Evolutionary conservation across 2,113 vertebrate species (phyloP).

Genomic region (Mobula hypostoma): DNA sequence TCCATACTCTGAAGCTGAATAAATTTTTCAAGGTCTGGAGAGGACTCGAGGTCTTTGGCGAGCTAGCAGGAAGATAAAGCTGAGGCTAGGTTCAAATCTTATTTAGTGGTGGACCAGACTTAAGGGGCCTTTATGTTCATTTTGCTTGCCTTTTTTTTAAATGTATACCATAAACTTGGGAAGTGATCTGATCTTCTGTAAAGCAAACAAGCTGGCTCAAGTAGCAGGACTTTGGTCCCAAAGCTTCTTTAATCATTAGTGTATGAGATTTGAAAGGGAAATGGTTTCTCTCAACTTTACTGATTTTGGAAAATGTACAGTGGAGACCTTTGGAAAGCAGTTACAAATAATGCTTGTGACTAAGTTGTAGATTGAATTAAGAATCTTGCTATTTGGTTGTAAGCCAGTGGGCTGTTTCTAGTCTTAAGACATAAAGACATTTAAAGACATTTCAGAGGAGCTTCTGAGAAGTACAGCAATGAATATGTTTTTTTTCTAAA

Average conservation of each 20-base stretch:
- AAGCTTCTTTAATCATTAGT: not conserved
- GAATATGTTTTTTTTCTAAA: not conserved
- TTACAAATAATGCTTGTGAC: not conserved
- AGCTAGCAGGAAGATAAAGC: too few relatives aligned
- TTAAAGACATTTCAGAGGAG: not conserved
- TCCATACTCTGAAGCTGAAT: too few relatives aligned
- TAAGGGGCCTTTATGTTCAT: too few relatives aligned
- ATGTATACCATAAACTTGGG: not conserved
- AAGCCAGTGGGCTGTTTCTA: not conserved
- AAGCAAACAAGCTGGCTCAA: not conserved
- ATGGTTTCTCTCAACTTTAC: not conserved
- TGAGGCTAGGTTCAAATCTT: too few relatives aligned
- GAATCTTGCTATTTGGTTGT: not conserved
- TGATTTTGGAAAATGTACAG: not conserved
- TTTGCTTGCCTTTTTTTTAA: too few relatives aligned
- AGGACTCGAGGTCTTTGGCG: too few relatives aligned
- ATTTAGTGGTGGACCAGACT: too few relatives aligned
- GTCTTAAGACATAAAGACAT: not conserved
- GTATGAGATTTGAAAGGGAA: not conserved
- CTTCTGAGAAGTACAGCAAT: not conserved
- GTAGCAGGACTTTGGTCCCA: not conserved
- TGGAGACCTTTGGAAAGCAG: too few relatives aligned
- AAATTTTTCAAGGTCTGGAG: too few relatives aligned
- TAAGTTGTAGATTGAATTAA: not conserved
- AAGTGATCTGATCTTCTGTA: not conserved